These are phyloP conservation scores for Stratiomys singularior DNA, from an alignment of 2,888 invertebrate species.

Conservation along the genomic window DNA sequence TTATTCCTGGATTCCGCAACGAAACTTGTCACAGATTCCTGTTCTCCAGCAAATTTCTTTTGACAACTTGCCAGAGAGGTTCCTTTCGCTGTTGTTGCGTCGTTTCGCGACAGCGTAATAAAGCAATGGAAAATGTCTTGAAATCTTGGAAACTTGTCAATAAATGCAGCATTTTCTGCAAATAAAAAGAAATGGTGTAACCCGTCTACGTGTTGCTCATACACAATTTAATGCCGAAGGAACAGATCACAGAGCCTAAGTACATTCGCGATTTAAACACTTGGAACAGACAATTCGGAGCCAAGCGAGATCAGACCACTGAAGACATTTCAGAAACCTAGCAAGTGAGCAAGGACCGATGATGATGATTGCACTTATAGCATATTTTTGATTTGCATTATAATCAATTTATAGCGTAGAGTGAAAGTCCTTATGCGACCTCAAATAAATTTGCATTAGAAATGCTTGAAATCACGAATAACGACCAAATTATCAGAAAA, in stretches of 20 bases:
- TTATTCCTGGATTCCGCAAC: not conserved
- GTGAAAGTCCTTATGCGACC: too few relatives aligned
- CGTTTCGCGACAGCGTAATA: not conserved
- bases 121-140: not conserved
- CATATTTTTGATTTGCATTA: too few relatives aligned
- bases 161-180: not conserved
- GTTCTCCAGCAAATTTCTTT: constrained; percentile 18
- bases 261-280: not conserved
- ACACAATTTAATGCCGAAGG: not conserved
- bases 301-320: not conserved
- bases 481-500: too few relatives aligned
- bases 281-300: constrained; percentile 20
- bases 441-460: too few relatives aligned
- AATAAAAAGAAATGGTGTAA: constrained; percentile 27
- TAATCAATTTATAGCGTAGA: too few relatives aligned
- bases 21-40: constrained; percentile 31
- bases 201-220: not conserved
- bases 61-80: constrained; percentile 17
- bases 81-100: not conserved
- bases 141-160: constrained; percentile 23
- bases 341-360: too few relatives aligned
- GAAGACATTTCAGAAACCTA: too few relatives aligned
- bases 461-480: too few relatives aligned
- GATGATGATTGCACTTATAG: too few relatives aligned
- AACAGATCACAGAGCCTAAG: not conserved